A percentile compares a stretch with the other conserved stretches of the same genome.
These are phyloP conservation scores for Potamilus streckersoni DNA, from an alignment of 1,140 invertebrate species.

Conservation along the genomic window DNA sequence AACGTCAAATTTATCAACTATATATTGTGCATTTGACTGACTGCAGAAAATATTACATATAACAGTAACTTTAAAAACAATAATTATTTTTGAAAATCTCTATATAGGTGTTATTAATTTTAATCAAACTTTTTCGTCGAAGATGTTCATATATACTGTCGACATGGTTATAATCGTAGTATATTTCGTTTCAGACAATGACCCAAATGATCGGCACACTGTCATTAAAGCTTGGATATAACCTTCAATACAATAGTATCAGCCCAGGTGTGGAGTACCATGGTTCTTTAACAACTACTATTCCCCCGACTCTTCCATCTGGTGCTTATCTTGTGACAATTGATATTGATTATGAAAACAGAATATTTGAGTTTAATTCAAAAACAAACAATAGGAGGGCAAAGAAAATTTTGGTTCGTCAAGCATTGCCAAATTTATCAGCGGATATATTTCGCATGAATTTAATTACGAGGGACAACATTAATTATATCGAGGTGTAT, in stretches of 20 bases:
- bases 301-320: neutral
- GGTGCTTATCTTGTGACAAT: slow-evolving; percentile 1
- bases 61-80: too few species aligned
- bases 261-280: neutral
- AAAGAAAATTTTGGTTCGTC: neutral
- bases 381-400: neutral
- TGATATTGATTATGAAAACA: neutral
- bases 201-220: neutral
- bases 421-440: slow-evolving; percentile 9
- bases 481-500: neutral
- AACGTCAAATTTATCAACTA: too few species aligned
- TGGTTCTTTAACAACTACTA: neutral
- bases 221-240: neutral
- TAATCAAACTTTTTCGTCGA: too few species aligned
- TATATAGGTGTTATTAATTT: too few species aligned
- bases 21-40: too few species aligned
- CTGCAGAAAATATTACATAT: too few species aligned
- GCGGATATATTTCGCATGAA: neutral
- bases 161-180: too few species aligned
- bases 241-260: neutral
- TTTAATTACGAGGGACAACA: neutral
- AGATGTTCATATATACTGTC: too few species aligned
- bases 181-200: too few species aligned
- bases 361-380: slow-evolving; percentile 1
- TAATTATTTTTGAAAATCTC: too few species aligned